A percentile compares a stretch with the other conserved stretches of the same genome.
These are phyloP conservation scores for Adineta ricciae DNA, from an alignment of 2,888 invertebrate species.

Conservation along the genomic window DNA sequence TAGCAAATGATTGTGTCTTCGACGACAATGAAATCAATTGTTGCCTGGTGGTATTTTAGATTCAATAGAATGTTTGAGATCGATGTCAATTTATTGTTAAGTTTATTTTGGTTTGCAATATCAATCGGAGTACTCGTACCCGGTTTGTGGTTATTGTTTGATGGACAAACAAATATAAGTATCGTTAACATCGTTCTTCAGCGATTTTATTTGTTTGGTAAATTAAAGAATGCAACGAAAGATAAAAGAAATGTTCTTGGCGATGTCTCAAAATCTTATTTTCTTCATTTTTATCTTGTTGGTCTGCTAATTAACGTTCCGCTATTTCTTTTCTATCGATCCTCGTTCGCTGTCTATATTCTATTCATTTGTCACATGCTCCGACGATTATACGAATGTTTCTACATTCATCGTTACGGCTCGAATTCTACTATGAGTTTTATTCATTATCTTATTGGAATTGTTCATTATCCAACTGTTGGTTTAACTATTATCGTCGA, in stretches of 20 bases:
- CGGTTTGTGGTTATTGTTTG: not conserved
- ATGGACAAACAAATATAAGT: not conserved
- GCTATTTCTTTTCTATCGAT: not conserved
- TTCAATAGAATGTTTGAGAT: not conserved
- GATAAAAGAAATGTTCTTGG: not conserved
- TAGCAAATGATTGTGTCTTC: no score
- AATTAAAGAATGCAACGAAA: not conserved
- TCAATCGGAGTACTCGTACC: not conserved
- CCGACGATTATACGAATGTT: slow-evolving; percentile 5
- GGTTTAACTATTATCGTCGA: not conserved
- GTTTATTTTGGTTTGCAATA: not conserved
- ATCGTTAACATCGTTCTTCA: not conserved
- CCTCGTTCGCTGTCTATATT: not conserved
- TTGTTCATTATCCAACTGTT: not conserved
- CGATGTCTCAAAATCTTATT: slow-evolving; percentile 9
- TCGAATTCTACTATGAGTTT: not conserved
- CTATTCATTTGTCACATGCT: not conserved
- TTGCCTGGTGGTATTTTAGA: not conserved
- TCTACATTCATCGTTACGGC: not conserved
- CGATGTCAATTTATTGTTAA: not conserved
- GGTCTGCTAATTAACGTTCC: not conserved
- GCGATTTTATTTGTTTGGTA: slow-evolving; percentile 8
- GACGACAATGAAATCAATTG: no score
- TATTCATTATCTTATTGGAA: not conserved
- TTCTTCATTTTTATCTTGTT: not conserved